A percentile compares a stretch with the other conserved stretches of the same genome.
Conservation (phyloP, 2,113 vertebrate genomes). For the Petrocephalus zakoni region DNA sequence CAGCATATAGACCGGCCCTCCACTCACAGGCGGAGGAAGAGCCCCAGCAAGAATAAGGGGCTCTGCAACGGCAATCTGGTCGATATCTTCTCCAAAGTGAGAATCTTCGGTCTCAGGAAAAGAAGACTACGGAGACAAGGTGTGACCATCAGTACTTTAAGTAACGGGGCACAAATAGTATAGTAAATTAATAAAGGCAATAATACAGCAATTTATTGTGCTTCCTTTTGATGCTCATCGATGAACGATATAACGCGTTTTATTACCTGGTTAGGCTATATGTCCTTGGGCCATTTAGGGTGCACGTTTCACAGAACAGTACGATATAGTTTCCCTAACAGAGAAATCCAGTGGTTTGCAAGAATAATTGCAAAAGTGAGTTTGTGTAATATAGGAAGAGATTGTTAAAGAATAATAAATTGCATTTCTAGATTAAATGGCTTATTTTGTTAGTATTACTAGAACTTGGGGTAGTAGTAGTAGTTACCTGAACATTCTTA, state of each 20-base stretch:
- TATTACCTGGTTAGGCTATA: background rate
- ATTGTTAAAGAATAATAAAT: background rate
- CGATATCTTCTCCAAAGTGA: constrained; percentile 99
- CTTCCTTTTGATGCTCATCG: background rate
- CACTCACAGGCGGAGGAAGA: constrained; percentile 87
- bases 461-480: background rate
- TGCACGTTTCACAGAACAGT: background rate
- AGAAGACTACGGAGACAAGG: constrained; percentile 94
- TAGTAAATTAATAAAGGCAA: background rate
- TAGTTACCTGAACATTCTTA: background rate
- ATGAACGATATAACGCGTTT: background rate
- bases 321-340: background rate
- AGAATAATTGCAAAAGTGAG: background rate
- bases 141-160: constrained; percentile 54
- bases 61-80: constrained; percentile 96
- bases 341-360: background rate
- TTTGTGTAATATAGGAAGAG: constrained; percentile 15
- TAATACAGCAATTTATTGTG: background rate
- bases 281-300: background rate
- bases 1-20: constrained; percentile 91
- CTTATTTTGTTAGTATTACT: background rate
- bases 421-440: background rate
- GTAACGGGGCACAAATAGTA: constrained; percentile 21
- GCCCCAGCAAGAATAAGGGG: constrained; percentile 93
- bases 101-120: constrained; percentile 98